Conservation (phyloP, 2,888 invertebrate genomes). For the Lymantria monacha region DNA sequence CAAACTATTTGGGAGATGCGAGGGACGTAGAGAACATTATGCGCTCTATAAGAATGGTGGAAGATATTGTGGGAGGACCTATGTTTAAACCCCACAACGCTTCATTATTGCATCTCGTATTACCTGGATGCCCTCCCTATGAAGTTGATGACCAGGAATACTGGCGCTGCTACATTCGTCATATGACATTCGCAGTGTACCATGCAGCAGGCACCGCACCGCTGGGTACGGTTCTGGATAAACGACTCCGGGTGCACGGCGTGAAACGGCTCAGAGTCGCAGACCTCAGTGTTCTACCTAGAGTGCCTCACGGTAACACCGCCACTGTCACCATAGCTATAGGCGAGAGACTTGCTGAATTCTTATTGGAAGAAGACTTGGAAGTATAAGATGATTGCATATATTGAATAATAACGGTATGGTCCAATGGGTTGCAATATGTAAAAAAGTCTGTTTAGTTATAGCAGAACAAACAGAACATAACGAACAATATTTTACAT, state of each 20-base stretch:
- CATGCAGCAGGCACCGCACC: conserved; percentile 55
- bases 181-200: conserved; percentile 52
- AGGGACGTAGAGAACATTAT: conserved; percentile 47
- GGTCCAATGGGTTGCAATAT: too few species aligned
- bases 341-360: conserved; percentile 38
- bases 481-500: too few species aligned
- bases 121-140: conserved; percentile 44
- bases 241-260: conserved; percentile 46
- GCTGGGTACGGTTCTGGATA: conserved; percentile 50
- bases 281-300: conserved; percentile 48
- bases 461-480: too few species aligned
- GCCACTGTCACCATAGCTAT: conserved; percentile 53
- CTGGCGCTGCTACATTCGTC: conserved; percentile 56
- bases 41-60: conserved; percentile 40
- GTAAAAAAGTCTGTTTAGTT: too few species aligned
- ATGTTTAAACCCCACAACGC: conserved; percentile 37
- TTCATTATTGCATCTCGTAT: conserved; percentile 31
- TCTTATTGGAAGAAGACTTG: not conserved
- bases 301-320: conserved; percentile 48
- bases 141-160: conserved; percentile 28
- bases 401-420: too few species aligned
- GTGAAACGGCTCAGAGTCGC: conserved; percentile 46
- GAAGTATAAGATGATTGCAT: too few species aligned
- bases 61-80: conserved; percentile 39
- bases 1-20: conserved; percentile 49